These are phyloP conservation scores for Andrena hattorfiana DNA, from an alignment of 2,888 invertebrate genomes.

Conservation along the genomic window DNA sequence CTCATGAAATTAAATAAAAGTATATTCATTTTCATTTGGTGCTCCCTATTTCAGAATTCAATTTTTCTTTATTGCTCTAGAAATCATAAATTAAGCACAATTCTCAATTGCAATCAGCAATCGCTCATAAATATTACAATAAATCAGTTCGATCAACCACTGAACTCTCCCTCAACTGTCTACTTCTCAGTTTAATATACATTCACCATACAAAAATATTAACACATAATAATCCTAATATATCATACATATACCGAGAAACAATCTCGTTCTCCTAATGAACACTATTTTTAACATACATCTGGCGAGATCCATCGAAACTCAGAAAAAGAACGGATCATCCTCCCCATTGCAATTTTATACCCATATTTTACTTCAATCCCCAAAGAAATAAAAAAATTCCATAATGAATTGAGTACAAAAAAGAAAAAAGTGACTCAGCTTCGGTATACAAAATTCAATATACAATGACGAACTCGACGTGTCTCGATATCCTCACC, in stretches of 20 bases:
- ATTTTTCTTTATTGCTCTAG: background rate
- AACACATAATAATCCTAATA: too few species aligned
- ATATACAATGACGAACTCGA: too few species aligned
- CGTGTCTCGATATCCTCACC: too few species aligned
- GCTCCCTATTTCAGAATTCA: background rate
- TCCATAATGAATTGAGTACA: too few species aligned
- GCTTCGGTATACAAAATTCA: too few species aligned
- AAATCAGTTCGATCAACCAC: background rate
- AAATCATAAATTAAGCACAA: background rate
- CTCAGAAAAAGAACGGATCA: background rate
- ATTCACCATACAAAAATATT: background rate
- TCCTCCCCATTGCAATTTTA: background rate
- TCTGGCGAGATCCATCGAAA: background rate
- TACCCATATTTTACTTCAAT: background rate
- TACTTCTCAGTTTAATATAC: background rate
- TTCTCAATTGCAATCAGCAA: too few species aligned
- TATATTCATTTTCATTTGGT: background rate
- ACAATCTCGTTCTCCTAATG: too few species aligned
- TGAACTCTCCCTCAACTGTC: background rate
- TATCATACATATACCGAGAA: too few species aligned
- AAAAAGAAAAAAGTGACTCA: too few species aligned
- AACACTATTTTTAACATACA: too few species aligned
- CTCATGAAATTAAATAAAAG: background rate
- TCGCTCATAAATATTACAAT: background rate
- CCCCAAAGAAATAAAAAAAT: background rate